Percentiles rank a stretch among this genome's conserved stretches.
Evolutionary conservation across 2,113 vertebrate genomes (phyloP).

Genomic region (Apaloderma vittatum): DNA sequence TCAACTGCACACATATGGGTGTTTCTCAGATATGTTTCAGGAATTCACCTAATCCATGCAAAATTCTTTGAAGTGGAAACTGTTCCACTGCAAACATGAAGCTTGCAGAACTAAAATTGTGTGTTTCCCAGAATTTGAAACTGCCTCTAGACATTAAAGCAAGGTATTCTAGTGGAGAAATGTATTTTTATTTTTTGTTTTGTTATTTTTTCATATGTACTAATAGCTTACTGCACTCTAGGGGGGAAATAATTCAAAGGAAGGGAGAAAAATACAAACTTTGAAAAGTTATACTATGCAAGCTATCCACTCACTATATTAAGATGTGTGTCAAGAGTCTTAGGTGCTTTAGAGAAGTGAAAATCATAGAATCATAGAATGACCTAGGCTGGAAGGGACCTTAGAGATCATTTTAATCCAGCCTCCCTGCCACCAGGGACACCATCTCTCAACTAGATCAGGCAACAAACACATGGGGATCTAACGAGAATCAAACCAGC

Average conservation of each 20-base stretch:
- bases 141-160: background rate
- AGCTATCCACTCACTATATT: background rate
- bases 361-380: too few relatives aligned
- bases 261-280: background rate
- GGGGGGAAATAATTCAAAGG: background rate
- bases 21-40: background rate
- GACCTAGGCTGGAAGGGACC: too few relatives aligned
- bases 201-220: background rate
- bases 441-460: too few relatives aligned
- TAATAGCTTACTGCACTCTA: background rate
- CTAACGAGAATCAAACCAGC: too few relatives aligned
- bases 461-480: too few relatives aligned
- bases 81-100: background rate
- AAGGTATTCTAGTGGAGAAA: background rate
- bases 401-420: too few relatives aligned
- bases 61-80: background rate
- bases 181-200: fast-evolving
- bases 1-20: background rate
- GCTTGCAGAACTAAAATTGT: background rate
- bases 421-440: too few relatives aligned
- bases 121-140: background rate
- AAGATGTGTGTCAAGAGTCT: background rate
- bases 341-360: background rate
- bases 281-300: background rate
- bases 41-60: background rate